phyloP scores from a whole-genome alignment of 2,888 invertebrate species.

The Serripes groenlandicus region DNA sequence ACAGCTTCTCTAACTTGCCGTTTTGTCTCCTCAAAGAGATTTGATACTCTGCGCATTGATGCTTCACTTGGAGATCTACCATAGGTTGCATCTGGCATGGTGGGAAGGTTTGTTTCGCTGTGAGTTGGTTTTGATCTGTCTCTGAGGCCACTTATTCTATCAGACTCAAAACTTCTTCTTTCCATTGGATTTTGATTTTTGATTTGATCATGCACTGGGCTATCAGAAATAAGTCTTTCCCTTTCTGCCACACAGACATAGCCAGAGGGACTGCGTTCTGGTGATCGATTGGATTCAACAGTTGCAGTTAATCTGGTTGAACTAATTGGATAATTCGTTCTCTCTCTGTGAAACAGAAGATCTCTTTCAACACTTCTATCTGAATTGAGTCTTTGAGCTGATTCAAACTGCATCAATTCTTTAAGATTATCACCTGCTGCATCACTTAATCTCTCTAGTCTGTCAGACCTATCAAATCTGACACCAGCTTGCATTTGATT shows the following conservation, averaged over 20 bases:
- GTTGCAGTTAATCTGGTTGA: constrained; percentile 53
- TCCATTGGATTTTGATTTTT: constrained; percentile 9
- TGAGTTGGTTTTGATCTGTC: constrained; percentile 26
- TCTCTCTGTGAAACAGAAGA: neutral
- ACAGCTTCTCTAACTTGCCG: constrained; percentile 61
- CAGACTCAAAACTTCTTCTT: constrained; percentile 13
- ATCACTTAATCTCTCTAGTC: constrained; percentile 55
- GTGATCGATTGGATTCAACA: constrained; percentile 54
- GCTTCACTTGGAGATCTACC: constrained; percentile 64
- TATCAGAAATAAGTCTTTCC: constrained; percentile 59
- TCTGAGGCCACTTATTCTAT: neutral
- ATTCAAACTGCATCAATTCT: constrained; percentile 65
- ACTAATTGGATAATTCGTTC: constrained; percentile 30
- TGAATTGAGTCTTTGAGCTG: constrained; percentile 48
- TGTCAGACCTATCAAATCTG: constrained; percentile 46
- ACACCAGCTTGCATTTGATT: constrained; percentile 22
- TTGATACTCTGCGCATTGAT: constrained; percentile 70
- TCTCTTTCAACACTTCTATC: neutral
- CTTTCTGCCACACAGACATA: constrained; percentile 68
- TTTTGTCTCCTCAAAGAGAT: constrained; percentile 69
- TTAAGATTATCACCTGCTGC: constrained; percentile 63
- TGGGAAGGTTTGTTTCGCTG: constrained; percentile 25
- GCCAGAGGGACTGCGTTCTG: constrained; percentile 14
- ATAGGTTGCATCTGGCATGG: constrained; percentile 3
- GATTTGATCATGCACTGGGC: constrained; percentile 21